Conservation (phyloP, 2,888 invertebrate genomes). For the Drosophila greeni region DNA sequence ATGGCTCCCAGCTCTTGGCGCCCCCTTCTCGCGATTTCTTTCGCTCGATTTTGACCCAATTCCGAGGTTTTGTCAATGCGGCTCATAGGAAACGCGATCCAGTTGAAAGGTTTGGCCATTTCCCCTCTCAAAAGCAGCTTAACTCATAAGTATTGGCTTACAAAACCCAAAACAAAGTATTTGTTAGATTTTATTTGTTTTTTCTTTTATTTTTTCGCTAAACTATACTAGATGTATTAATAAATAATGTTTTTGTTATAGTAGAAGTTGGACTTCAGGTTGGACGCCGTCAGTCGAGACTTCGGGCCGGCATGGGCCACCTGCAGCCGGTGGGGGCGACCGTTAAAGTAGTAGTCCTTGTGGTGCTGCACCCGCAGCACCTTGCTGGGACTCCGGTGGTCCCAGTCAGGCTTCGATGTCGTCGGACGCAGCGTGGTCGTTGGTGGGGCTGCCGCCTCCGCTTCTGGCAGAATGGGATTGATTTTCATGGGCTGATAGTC, state of each 20-base stretch:
- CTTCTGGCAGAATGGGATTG: constrained; percentile 63
- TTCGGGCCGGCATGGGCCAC: constrained; percentile 67
- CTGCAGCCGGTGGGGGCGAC: constrained; percentile 74
- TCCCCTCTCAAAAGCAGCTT: constrained; percentile 27
- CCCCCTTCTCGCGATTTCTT: constrained; percentile 27
- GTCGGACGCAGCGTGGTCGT: constrained; percentile 26
- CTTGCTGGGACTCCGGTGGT: constrained; percentile 52
- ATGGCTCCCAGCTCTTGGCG: constrained; percentile 25
- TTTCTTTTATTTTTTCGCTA: constrained; percentile 14
- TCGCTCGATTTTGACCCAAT: constrained; percentile 39
- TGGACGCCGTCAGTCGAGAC: constrained; percentile 66
- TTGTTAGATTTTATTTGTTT: background rate
- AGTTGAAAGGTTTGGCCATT: constrained; percentile 34
- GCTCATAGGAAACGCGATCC: constrained; percentile 39
- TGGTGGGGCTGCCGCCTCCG: constrained; percentile 10
- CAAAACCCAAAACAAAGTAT: constrained; percentile 1
- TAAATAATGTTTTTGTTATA: constrained; percentile 78
- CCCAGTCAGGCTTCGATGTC: constrained; percentile 17
- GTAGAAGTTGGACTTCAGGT: constrained; percentile 76
- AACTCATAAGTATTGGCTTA: constrained; percentile 5
- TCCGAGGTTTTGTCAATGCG: constrained; percentile 29
- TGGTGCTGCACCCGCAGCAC: constrained; percentile 69
- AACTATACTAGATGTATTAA: constrained; percentile 55
- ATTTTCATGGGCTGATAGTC: constrained; percentile 86
- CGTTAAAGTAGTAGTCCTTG: constrained; percentile 76